Evolutionary conservation across 1,140 invertebrate species (phyloP).

Genomic region (Phortica variegata): DNA sequence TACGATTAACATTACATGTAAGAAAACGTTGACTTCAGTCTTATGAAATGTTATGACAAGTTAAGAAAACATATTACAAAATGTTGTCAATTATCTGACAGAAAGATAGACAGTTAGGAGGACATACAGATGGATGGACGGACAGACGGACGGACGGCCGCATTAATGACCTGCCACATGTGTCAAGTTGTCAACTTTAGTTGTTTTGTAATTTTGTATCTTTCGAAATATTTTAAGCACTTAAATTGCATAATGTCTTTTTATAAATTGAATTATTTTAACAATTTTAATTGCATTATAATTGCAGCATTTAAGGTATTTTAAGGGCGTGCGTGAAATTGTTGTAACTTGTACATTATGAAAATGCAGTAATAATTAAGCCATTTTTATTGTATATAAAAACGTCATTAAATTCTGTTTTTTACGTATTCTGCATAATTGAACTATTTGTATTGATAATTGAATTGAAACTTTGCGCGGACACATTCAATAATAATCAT

Average conservation of each 20-base stretch:
- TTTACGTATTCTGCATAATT: constrained; percentile 28
- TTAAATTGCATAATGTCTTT: background rate
- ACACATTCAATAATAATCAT: constrained; percentile 55
- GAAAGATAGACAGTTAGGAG: too few species aligned
- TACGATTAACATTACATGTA: too few species aligned
- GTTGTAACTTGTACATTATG: background rate
- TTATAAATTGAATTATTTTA: constrained; percentile 20
- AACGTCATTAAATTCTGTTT: constrained; percentile 24
- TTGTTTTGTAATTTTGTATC: too few species aligned
- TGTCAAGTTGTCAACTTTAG: too few species aligned
- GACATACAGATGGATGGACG: too few species aligned
- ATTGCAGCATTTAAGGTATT: constrained; percentile 31
- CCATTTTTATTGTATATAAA: too few species aligned
- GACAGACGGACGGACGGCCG: too few species aligned
- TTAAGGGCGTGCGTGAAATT: too few species aligned
- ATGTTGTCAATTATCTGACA: background rate
- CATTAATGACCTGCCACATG: too few species aligned
- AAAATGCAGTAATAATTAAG: background rate
- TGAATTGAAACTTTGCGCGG: constrained; percentile 43
- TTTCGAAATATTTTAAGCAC: too few species aligned
- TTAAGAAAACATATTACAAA: background rate
- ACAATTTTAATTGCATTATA: constrained; percentile 38
- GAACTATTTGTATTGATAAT: constrained; percentile 47
- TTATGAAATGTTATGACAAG: constrained; percentile 1
- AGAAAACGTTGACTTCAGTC: too few species aligned